phyloP scores from a whole-genome alignment of 1,140 invertebrate genomes.

The Cydia strobilella region DNA sequence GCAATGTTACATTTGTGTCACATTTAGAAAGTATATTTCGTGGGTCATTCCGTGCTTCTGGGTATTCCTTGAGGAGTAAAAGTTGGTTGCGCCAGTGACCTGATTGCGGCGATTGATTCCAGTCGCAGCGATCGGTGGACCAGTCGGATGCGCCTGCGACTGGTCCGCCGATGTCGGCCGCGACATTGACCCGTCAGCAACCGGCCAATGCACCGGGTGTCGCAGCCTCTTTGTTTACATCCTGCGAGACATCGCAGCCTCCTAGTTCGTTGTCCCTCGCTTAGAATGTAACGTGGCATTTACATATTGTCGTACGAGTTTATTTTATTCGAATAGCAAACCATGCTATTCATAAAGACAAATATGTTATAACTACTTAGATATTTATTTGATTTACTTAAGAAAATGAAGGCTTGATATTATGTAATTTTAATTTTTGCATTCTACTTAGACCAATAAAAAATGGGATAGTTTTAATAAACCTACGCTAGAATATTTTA shows the following conservation, averaged over 20 bases:
- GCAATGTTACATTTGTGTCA: conserved; percentile 3
- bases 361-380: too few species aligned
- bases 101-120: conserved; percentile 59
- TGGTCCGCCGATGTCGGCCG: conserved; percentile 57
- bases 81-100: conserved; percentile 58
- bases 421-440: too few species aligned
- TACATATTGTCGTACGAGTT: background rate
- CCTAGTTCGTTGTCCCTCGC: conserved; percentile 46
- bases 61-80: conserved; percentile 38
- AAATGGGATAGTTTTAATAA: too few species aligned
- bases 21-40: conserved; percentile 26
- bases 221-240: conserved; percentile 77
- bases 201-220: conserved; percentile 76
- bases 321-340: background rate
- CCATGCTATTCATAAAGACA: background rate
- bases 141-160: conserved; percentile 44
- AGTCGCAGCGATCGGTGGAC: conserved; percentile 38
- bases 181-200: conserved; percentile 76
- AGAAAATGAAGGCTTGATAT: too few species aligned
- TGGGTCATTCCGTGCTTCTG: conserved; percentile 18
- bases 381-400: too few species aligned
- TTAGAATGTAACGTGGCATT: conserved; percentile 19
- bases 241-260: conserved; percentile 52
- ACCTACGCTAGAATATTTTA: too few species aligned
- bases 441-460: too few species aligned